A percentile compares a stretch with the other conserved stretches of the same genome.
Conservation (phyloP, 2,888 invertebrate genomes). For the Nematopogon swammerdamellus region DNA sequence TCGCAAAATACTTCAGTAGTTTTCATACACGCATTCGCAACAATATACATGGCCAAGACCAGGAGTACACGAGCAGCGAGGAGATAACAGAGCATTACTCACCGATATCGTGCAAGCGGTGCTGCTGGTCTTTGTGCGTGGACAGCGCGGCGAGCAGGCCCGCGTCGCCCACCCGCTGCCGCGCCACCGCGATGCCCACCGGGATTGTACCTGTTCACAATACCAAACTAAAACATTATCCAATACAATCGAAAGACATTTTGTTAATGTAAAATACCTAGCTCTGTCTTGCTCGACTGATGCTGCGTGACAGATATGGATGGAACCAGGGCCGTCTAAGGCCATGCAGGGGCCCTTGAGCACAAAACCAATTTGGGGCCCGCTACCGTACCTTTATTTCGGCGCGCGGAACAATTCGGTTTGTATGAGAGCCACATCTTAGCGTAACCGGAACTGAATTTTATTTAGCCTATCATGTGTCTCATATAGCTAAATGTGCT, state of each 20-base stretch:
- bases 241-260: neutral
- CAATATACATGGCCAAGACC: slow-evolving; percentile 1
- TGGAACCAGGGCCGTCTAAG: too few relatives aligned
- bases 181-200: slow-evolving; percentile 80
- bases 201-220: slow-evolving; percentile 61
- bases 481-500: too few relatives aligned
- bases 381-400: too few relatives aligned
- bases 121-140: slow-evolving; percentile 51
- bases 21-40: neutral
- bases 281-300: too few relatives aligned
- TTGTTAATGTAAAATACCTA: neutral
- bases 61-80: neutral
- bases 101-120: slow-evolving; percentile 57
- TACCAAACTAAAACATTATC: neutral
- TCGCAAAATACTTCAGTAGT: too few relatives aligned
- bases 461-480: too few relatives aligned
- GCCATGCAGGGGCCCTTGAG: too few relatives aligned
- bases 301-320: too few relatives aligned
- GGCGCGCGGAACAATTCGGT: too few relatives aligned
- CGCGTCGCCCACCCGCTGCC: slow-evolving; percentile 70
- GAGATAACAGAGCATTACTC: slow-evolving; percentile 19
- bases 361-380: too few relatives aligned
- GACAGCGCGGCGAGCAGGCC: slow-evolving; percentile 55
- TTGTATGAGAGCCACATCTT: too few relatives aligned
- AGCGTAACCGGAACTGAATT: too few relatives aligned